Evolutionary conservation across 2,888 invertebrate genomes (phyloP).

Genomic region (Adelognathus sp.): DNA sequence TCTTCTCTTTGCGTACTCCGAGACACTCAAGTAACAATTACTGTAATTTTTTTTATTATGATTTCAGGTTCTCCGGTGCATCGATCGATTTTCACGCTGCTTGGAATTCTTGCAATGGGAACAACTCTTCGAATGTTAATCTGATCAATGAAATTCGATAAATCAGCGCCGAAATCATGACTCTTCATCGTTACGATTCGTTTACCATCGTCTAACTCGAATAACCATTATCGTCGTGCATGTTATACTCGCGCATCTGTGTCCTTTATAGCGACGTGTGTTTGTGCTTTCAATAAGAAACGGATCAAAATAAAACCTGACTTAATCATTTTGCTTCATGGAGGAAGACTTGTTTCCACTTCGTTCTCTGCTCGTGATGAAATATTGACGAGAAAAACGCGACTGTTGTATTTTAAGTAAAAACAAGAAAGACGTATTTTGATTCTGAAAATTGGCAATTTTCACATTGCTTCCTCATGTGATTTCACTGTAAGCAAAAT

Average conservation of each 20-base stretch:
- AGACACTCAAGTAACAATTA: neutral
- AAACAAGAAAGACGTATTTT: too few species aligned
- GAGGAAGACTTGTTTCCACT: too few species aligned
- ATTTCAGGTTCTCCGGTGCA: constrained; percentile 28
- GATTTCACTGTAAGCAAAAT: too few species aligned
- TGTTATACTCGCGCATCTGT: neutral
- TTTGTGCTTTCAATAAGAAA: neutral
- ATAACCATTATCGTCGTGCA: neutral
- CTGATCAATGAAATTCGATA: constrained; percentile 5
- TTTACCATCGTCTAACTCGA: too few species aligned
- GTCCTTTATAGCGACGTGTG: neutral
- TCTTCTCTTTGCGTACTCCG: too few species aligned
- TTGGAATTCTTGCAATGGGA: constrained; percentile 5
- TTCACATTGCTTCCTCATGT: too few species aligned
- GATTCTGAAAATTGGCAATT: too few species aligned
- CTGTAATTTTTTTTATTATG: neutral
- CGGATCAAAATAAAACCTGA: neutral
- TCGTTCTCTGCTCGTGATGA: too few species aligned
- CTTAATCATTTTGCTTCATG: too few species aligned
- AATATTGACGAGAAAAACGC: too few species aligned
- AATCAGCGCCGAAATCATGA: neutral
- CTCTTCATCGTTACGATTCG: constrained; percentile 1
- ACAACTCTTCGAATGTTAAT: neutral
- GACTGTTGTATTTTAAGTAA: too few species aligned
- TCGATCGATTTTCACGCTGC: constrained; percentile 16